A percentile compares a stretch with the other conserved stretches of the same genome.
Evolutionary conservation across 2,888 invertebrate species (phyloP).

Genomic region (Zygaena filipendulae): DNA sequence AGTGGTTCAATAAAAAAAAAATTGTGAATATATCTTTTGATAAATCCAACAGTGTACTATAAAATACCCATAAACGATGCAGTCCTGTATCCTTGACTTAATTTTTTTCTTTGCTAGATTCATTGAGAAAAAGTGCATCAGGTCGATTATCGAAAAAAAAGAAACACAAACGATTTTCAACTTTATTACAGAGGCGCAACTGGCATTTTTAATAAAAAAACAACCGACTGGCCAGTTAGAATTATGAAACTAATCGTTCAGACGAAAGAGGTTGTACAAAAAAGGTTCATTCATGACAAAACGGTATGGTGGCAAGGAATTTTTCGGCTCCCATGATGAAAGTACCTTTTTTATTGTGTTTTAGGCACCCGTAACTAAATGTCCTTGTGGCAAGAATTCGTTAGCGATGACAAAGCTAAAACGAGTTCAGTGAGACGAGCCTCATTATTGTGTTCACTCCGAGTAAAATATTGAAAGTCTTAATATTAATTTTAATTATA

Average conservation of each 20-base stretch:
- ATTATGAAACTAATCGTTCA: conserved; percentile 24
- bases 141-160: too few species aligned
- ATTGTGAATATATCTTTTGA: too few species aligned
- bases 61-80: conserved; percentile 34
- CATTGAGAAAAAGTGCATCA: conserved; percentile 54
- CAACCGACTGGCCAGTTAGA: conserved; percentile 18
- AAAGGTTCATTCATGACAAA: conserved; percentile 33
- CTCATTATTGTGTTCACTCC: too few species aligned
- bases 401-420: conserved; percentile 32
- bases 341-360: conserved; percentile 51
- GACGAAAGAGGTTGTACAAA: conserved; percentile 27
- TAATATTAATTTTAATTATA: too few species aligned
- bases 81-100: conserved; percentile 34
- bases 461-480: too few species aligned
- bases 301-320: conserved; percentile 41
- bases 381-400: conserved; percentile 36
- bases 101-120: conserved; percentile 35
- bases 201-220: too few species aligned
- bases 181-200: too few species aligned
- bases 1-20: conserved; percentile 54
- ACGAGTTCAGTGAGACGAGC: conserved; percentile 18
- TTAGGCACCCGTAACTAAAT: conserved; percentile 47
- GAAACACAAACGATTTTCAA: conserved; percentile 26
- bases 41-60: conserved; percentile 39
- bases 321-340: conserved; percentile 47